Percentiles rank a stretch among this genome's conserved stretches.
phyloP scores from a whole-genome alignment of 2,113 vertebrate genomes.

The Ailurus styani region DNA sequence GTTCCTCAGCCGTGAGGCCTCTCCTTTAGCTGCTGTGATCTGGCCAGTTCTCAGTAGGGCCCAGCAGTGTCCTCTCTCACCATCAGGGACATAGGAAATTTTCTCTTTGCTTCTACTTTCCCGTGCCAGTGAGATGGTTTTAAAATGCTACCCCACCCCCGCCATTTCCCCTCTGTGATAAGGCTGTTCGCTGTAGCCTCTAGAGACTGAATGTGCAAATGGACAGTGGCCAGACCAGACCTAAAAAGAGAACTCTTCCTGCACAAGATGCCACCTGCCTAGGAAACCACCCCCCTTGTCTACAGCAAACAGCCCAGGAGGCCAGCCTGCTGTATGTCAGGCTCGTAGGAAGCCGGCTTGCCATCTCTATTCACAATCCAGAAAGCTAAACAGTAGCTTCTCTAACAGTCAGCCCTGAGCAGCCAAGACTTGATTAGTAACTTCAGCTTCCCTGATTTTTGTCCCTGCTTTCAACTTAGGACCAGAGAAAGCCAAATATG shows the following conservation, averaged over 20 bases:
- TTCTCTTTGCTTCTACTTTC: neutral
- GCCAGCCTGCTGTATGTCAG: neutral
- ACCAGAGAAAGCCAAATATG: neutral
- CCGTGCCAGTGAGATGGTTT: neutral
- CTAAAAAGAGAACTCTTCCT: neutral
- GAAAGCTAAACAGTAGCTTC: neutral
- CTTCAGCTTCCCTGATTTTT: neutral
- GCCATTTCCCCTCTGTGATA: neutral
- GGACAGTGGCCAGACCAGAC: neutral
- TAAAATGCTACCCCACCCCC: neutral
- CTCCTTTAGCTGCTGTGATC: neutral
- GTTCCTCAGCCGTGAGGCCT: neutral
- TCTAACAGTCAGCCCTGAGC: neutral
- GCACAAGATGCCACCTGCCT: neutral
- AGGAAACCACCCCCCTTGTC: neutral
- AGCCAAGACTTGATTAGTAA: neutral
- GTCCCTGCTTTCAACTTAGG: neutral
- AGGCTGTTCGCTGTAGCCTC: neutral
- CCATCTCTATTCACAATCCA: neutral
- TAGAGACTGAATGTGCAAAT: neutral
- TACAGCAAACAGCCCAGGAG: neutral
- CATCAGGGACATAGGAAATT: neutral
- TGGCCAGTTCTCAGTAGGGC: neutral
- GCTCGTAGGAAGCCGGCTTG: neutral
- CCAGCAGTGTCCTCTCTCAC: neutral